Conservation (phyloP, 2,888 invertebrate species). For the Noctuana brunneofusca region DNA sequence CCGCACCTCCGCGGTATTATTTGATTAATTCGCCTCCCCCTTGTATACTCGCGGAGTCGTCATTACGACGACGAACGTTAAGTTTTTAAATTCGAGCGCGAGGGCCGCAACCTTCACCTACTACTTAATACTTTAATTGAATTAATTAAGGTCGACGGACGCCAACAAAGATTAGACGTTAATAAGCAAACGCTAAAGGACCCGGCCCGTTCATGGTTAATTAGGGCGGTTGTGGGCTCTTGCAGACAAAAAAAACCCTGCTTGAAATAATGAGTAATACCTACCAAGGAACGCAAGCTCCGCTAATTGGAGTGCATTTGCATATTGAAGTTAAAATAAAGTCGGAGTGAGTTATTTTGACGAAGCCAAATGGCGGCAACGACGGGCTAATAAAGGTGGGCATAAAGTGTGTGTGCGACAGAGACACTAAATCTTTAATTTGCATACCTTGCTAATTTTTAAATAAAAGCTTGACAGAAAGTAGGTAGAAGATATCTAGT, state of each 20-base stretch:
- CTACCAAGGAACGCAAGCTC: constrained; percentile 70
- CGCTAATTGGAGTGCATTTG: constrained; percentile 80
- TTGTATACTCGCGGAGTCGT: constrained; percentile 80
- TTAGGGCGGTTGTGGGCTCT: constrained; percentile 62
- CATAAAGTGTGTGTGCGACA: constrained; percentile 36
- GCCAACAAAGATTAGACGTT: constrained; percentile 76
- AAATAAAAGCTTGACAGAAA: not conserved
- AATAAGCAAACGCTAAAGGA: constrained; percentile 76
- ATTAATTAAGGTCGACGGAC: constrained; percentile 76
- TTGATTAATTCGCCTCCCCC: constrained; percentile 83
- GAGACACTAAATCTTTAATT: constrained; percentile 23
- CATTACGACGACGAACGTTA: constrained; percentile 75
- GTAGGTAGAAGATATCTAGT: no score
- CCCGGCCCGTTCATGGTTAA: constrained; percentile 73
- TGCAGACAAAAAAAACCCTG: constrained; percentile 63
- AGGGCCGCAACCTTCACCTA: constrained; percentile 80
- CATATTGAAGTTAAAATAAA: constrained; percentile 75
- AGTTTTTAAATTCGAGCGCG: constrained; percentile 80
- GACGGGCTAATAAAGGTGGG: constrained; percentile 46
- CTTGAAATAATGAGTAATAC: constrained; percentile 77
- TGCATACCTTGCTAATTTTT: constrained; percentile 6
- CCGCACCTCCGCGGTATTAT: constrained; percentile 78
- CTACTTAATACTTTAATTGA: constrained; percentile 77
- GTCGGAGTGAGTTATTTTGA: constrained; percentile 71
- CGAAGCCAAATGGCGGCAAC: constrained; percentile 61